Conservation (phyloP, 2,113 vertebrate genomes). For the Lophochroa leadbeateri region DNA sequence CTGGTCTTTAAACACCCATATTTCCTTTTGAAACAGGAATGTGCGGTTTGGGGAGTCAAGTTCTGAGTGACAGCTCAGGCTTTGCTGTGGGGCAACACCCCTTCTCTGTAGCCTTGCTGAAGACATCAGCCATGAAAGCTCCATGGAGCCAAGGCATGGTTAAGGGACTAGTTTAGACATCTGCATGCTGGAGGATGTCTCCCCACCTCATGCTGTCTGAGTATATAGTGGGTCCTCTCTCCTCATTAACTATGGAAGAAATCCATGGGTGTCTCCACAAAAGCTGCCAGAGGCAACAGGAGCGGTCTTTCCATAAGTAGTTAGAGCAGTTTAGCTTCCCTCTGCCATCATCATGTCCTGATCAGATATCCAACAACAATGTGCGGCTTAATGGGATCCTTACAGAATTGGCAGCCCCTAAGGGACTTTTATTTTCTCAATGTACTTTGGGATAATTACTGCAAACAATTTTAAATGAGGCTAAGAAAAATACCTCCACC, state of each 20-base stretch:
- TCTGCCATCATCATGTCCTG: background rate
- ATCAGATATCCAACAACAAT: background rate
- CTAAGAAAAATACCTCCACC: background rate
- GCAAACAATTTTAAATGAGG: background rate
- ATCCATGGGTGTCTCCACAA: background rate
- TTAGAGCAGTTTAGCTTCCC: background rate
- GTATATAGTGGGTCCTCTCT: background rate
- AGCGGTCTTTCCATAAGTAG: background rate
- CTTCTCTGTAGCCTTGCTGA: background rate
- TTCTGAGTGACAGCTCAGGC: background rate
- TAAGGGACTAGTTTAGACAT: background rate
- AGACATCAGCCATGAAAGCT: background rate
- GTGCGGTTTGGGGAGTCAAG: accelerated
- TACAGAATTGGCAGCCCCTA: background rate
- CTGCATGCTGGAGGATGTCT: background rate
- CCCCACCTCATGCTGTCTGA: background rate
- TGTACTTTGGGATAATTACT: background rate
- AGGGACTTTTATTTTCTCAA: background rate
- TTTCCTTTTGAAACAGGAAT: background rate
- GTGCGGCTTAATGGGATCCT: background rate
- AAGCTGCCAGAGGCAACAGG: background rate
- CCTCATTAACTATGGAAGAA: background rate
- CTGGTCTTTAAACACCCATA: background rate
- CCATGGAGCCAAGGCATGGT: too few relatives aligned
- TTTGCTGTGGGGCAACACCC: background rate